phyloP scores from a whole-genome alignment of 2,113 vertebrate genomes.

The Callopanchax toddi region DNA sequence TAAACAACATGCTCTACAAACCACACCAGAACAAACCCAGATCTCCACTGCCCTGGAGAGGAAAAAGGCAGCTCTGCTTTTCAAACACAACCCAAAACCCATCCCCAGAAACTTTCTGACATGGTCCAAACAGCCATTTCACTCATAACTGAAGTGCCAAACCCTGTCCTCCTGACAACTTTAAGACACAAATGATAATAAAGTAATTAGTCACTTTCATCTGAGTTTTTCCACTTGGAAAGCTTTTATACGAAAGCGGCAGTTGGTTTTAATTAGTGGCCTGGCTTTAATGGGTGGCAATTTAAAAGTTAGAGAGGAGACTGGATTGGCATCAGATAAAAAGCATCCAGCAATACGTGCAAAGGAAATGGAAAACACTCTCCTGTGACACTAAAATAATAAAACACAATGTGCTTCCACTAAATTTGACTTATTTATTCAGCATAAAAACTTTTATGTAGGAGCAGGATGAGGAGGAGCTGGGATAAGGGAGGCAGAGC shows the following conservation, averaged over 20 bases:
- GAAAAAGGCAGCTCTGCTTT: constrained; percentile 31
- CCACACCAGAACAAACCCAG: constrained; percentile 79
- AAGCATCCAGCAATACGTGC: constrained; percentile 64
- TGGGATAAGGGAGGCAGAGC: constrained; percentile 9
- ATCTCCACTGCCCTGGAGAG: constrained; percentile 53
- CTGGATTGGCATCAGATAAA: constrained; percentile 67
- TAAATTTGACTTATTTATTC: constrained; percentile 64
- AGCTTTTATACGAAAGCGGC: constrained; percentile 61
- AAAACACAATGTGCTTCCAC: constrained; percentile 22
- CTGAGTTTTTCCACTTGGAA: constrained; percentile 53
- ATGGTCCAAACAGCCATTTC: constrained; percentile 49
- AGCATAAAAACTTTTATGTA: constrained; percentile 22
- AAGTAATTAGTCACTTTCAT: constrained; percentile 69
- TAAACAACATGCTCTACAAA: constrained; percentile 82
- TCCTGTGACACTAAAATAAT: constrained; percentile 23
- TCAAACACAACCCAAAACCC: constrained; percentile 54
- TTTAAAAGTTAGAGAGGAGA: constrained; percentile 73
- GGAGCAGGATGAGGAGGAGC: constrained; percentile 31
- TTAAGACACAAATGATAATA: constrained; percentile 70
- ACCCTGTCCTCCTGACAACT: constrained; percentile 49
- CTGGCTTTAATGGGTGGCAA: constrained; percentile 77
- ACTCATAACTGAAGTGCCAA: constrained; percentile 23
- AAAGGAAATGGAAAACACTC: constrained; percentile 62
- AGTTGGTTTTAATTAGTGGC: constrained; percentile 78
- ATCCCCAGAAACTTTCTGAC: constrained; percentile 40